Percentiles rank a stretch among this genome's conserved stretches.
Evolutionary conservation across 2,113 vertebrate species (phyloP).

Genomic region (Anarhynchus alexandrinus): DNA sequence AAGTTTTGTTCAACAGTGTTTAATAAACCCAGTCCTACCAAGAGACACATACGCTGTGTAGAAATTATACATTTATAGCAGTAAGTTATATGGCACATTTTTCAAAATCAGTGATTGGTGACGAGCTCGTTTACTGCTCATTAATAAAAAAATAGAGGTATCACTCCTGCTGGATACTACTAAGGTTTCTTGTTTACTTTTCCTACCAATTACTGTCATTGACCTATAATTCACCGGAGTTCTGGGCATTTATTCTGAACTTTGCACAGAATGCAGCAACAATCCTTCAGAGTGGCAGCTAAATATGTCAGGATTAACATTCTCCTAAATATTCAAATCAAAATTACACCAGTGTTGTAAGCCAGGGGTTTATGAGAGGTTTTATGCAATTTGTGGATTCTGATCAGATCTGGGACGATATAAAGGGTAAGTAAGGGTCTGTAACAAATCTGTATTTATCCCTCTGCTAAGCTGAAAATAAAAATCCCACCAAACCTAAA

Average conservation of each 20-base stretch:
- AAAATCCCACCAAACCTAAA: background rate
- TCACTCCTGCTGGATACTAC: background rate
- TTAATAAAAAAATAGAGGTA: constrained; percentile 66
- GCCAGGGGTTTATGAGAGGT: constrained; percentile 20
- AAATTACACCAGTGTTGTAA: constrained; percentile 11
- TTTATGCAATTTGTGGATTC: constrained; percentile 41
- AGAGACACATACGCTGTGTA: constrained; percentile 8
- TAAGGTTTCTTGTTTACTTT: constrained; percentile 41
- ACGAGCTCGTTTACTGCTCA: constrained; percentile 58
- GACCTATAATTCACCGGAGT: constrained; percentile 36
- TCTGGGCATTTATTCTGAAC: constrained; percentile 44
- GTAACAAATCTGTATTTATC: constrained; percentile 37
- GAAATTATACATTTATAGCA: background rate
- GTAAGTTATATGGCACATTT: constrained; percentile 6
- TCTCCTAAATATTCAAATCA: constrained; percentile 18
- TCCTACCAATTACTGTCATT: constrained; percentile 46
- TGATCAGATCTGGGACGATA: constrained; percentile 27
- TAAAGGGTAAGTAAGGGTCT: constrained; percentile 39
- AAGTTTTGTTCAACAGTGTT: constrained; percentile 47
- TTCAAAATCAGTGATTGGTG: constrained; percentile 47
- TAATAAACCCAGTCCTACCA: constrained; percentile 51
- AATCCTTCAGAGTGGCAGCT: background rate
- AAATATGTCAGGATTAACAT: constrained; percentile 48
- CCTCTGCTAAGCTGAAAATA: constrained; percentile 13
- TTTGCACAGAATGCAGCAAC: background rate